phyloP scores from a whole-genome alignment of 2,888 invertebrate genomes.

The Tryphoninae sp. region DNA sequence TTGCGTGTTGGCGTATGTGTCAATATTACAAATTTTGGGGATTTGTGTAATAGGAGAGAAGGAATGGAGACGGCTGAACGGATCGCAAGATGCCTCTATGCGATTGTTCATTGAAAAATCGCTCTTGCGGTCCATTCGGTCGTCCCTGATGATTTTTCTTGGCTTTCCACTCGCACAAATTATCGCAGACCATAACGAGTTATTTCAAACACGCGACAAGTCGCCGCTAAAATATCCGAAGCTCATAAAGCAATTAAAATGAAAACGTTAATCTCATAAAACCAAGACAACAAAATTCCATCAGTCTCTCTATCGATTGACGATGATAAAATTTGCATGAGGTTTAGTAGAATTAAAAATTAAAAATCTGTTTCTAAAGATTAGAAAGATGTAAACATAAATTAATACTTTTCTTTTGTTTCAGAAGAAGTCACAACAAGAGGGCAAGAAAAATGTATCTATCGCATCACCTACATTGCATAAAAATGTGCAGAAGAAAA shows the following conservation, averaged over 20 bases:
- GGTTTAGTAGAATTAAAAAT: constrained; percentile 1
- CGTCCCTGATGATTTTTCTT: constrained; percentile 71
- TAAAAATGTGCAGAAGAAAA: no score
- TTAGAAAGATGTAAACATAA: no score
- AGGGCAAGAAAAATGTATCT: no score
- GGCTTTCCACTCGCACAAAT: constrained; percentile 80
- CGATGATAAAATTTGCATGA: neutral
- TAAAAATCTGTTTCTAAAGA: neutral
- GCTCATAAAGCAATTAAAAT: neutral
- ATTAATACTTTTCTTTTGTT: no score
- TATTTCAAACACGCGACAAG: constrained; percentile 75
- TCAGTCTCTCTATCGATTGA: constrained; percentile 1
- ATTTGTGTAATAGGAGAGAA: constrained; percentile 67
- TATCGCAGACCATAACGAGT: constrained; percentile 80
- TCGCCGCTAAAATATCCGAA: neutral
- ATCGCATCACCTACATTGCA: no score
- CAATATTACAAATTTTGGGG: constrained; percentile 59
- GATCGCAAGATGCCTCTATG: constrained; percentile 69
- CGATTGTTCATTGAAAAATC: neutral
- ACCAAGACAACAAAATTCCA: neutral
- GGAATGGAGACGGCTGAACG: constrained; percentile 70
- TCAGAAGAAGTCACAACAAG: no score
- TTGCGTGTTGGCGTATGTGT: constrained; percentile 4
- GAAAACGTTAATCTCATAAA: neutral
- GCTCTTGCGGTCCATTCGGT: constrained; percentile 75